Percentiles rank a stretch among this genome's conserved stretches.
Evolutionary conservation across 2,888 invertebrate genomes (phyloP).

Genomic region (Drosophila tripunctata): DNA sequence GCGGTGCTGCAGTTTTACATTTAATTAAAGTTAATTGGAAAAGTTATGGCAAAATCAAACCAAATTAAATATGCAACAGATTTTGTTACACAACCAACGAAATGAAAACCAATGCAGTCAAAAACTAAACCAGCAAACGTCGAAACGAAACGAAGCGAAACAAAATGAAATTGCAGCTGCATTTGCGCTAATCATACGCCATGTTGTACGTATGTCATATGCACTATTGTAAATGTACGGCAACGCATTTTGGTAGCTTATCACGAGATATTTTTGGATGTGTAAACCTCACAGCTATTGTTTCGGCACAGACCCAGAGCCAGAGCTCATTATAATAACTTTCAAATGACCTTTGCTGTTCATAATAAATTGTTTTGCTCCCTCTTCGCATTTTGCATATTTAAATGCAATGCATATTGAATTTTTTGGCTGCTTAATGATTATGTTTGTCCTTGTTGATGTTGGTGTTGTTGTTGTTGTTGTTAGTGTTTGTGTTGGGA

Average conservation of each 20-base stretch:
- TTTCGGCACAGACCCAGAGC: background rate
- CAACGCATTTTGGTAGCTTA: slow-evolving; percentile 24
- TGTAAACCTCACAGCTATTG: slow-evolving; percentile 7
- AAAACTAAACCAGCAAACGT: slow-evolving; percentile 1
- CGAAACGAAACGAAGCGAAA: slow-evolving; percentile 16
- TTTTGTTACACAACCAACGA: slow-evolving; percentile 60
- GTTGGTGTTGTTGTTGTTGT: slow-evolving; percentile 8
- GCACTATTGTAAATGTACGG: background rate
- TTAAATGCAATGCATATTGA: slow-evolving; percentile 71
- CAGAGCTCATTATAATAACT: slow-evolving; percentile 51
- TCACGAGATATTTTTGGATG: slow-evolving; percentile 36
- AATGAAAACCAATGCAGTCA: slow-evolving; percentile 33
- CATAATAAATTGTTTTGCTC: slow-evolving; percentile 57
- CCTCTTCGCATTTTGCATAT: slow-evolving; percentile 60
- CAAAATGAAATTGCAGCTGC: no score
- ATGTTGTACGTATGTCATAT: slow-evolving; percentile 12
- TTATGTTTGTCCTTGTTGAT: slow-evolving; percentile 44
- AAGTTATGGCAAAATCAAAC: slow-evolving; percentile 73
- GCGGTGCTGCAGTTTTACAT: slow-evolving; percentile 46
- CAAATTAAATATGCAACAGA: slow-evolving; percentile 73
- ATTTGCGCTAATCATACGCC: slow-evolving; percentile 59
- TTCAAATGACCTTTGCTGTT: slow-evolving; percentile 66
- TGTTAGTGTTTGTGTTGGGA: background rate
- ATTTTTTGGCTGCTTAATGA: slow-evolving; percentile 69
- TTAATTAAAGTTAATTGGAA: slow-evolving; percentile 76